A percentile compares a stretch with the other conserved stretches of the same genome.
Conservation (phyloP, 2,113 vertebrate genomes). For the Oxygymnocypris stewartii region DNA sequence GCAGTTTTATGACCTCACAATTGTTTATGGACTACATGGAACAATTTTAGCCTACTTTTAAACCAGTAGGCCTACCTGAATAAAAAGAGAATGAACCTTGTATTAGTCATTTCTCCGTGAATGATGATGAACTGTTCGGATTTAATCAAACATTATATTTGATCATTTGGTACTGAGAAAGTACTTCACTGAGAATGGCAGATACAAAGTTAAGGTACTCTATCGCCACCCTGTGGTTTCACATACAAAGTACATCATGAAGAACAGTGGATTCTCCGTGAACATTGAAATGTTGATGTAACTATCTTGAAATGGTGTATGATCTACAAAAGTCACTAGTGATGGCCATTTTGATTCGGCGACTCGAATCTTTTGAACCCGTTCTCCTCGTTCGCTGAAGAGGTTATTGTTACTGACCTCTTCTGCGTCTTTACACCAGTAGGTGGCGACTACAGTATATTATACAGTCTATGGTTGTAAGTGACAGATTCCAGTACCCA, state of each 20-base stretch:
- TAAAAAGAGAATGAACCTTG: no score
- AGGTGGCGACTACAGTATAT: background rate
- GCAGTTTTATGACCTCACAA: background rate
- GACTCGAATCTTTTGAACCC: background rate
- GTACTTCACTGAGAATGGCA: no score
- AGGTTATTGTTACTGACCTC: no score
- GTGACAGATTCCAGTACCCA: background rate
- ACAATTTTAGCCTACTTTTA: background rate
- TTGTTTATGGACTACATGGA: background rate
- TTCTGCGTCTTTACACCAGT: background rate
- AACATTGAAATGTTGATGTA: background rate
- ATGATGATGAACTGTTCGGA: background rate
- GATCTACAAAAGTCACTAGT: background rate
- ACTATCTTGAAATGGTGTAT: background rate
- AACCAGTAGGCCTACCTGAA: background rate
- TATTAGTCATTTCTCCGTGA: background rate
- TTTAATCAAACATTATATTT: background rate
- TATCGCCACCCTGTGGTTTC: conserved; percentile 23
- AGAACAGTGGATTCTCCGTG: background rate
- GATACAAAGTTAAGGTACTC: background rate
- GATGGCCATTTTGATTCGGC: background rate
- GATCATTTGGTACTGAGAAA: background rate
- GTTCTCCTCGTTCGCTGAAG: background rate
- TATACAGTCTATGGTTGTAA: no score
- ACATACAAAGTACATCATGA: background rate